Base-by-base conservation (phyloP, 2,888 invertebrate species). In the Cheilosia variabilis region DNA sequence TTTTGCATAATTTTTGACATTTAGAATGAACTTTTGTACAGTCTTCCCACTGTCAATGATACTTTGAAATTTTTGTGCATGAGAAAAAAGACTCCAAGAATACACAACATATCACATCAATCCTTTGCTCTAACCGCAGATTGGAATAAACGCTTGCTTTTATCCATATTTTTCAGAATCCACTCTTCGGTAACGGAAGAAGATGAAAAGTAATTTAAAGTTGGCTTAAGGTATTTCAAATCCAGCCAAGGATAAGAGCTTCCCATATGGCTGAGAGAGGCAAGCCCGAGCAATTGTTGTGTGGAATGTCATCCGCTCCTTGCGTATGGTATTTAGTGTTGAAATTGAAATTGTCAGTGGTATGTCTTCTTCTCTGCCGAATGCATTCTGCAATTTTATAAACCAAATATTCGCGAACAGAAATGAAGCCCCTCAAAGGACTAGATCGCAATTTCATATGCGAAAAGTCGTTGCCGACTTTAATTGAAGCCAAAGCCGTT, bases 191-290 rank as follows among this genome's bases (percentile, higher is more conserved):
- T n/a, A 47, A 17, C 9, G 9, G 17, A 31, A 13, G 17, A 68
- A 50, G 47, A 41, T 27, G 17, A 65, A 65, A 76, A 78, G 57
- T 57, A 78, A 71, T 78, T 78, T 57, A 78, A 71, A 78, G 62
- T 15, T 71, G 62, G 43, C 22, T 57, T 19, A 17, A 71, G 69
- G 77, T 57, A 78, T 76, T 76, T 55, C 13, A 45, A 73, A n/a
- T 19, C 17, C 62, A 17, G 52, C 17, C 65, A 52, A 52, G 52
- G 53, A 68, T 55, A 31, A 43, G 34, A 31, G 31, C 19, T 52
- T 63, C 0, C 34, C 10, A n/a, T 19, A 41, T n/a, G 43, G 60
- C 5, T 55, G 55, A 37, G 62, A 27, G 27, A 71, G 62, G 57
- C 50, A 57, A 78, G 27, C 34, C 57, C 50, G 57, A 41, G 50